Base-by-base conservation (phyloP, 1,140 invertebrate species). In the Trachymyrmex cornetzi region DNA sequence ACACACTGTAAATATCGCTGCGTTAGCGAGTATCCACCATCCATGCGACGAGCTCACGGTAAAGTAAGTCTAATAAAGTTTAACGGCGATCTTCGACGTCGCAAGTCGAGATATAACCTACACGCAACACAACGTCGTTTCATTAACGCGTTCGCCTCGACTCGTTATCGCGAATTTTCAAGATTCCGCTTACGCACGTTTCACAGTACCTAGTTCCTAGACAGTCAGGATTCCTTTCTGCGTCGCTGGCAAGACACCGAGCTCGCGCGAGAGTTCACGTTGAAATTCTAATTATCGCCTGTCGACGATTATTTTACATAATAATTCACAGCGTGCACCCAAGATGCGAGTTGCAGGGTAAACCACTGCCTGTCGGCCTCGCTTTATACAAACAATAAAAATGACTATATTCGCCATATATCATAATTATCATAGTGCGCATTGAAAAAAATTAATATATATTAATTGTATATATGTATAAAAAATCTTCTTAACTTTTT, bases 121-220 rank as follows among this genome's bases (percentile, higher is more conserved):
- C 59, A 64, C 66, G 77, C 77, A 66, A 87, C 34, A 53, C 88
- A 30, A 44, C 61, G 87, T 63, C 74, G 69, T 89, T 79, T 81
- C 88, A 89, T 88, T 89, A 88, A 86, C 77, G 44, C 74, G 30
- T 50, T 53, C 48, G n/a, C 48, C 59, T 72, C 61, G 63, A 44
- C 86, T 66, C 86, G 66, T 89, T 89, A 82, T 61, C 88, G 71
- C 84, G 64, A 87, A 89, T 86, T 89, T 89, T 89, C 88, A 89
- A 86, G 84, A 89, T 85, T 53, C 81, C 69, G 77, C 66, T 89
- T 59, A 84, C 67, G 75, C 57, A 59, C 69, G 84, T 55, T 67
- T 82, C 48, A 59, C 66, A 59, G 30, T 53, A 3, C 1, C 24
- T 57, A 59, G n/a, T n/a, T 27, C 19, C 59, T 77, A 75, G 27